Base-by-base conservation (phyloP, 2,888 invertebrate species). In the Drosophila maculinotata region DNA sequence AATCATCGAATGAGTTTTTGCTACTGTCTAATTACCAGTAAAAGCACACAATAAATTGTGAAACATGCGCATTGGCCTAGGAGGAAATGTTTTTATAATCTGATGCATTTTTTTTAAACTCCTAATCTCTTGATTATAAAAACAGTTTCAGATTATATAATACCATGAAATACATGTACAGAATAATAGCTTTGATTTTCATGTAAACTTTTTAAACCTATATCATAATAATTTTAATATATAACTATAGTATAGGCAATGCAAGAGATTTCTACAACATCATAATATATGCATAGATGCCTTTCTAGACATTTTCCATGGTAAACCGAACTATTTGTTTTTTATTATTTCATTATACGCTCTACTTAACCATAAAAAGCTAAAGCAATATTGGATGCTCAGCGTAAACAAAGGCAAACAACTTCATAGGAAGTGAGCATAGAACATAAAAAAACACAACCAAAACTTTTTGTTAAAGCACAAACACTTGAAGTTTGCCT, bases 1-100 rank as follows among this genome's bases (percentile, higher is more conserved):
- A 78, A 79, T 66, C 69, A 63, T 45, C 42, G 59, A 72, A 72
- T 64, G 60, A 38, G 51, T 64, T 78, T 74, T 66, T 78, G 58
- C 65, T 65, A 62, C 64, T 69, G 76, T 76, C 53, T 81, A 79
- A 81, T 79, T 79, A 76, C 38, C 44, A 41, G 30, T 54, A 67
- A 60, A 69, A 78, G 51, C 48, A 57, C 54, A 30, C 45, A 59
- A 31, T 38, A 44, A 49, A 58, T 80, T 62, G 70, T 47, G 56
- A 78, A 64, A 69, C 52, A 67, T 59, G 52, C 33, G 35, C 33
- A 39, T 26, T 41, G 15, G 60, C 17, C 23, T 4, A 41, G 36
- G 38, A 53, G 63, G 45, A 84, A 84, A 78, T 62, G 53, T 54
- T 42, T 79, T 48, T 60, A 44, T 62, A 45, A 79, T 42, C 53